A percentile compares a stretch with the other conserved stretches of the same genome.
phyloP scores from a whole-genome alignment of 2,797 vertebrate species.

The Pteronotus mesoamericanus region DNA sequence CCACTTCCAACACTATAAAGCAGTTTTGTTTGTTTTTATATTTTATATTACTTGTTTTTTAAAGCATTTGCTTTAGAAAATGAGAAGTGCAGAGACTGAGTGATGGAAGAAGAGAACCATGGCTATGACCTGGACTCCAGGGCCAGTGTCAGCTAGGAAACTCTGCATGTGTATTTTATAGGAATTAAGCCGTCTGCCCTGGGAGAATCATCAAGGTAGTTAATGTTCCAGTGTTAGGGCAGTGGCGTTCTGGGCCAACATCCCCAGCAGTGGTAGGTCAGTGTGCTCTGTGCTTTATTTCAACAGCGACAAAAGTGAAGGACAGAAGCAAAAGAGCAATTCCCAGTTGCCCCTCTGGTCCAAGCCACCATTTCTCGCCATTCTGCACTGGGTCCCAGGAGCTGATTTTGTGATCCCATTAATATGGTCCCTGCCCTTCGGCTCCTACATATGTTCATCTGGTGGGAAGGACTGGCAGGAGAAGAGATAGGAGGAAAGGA shows the following conservation, averaged over 20 bases:
- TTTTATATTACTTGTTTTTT: neutral
- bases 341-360: fast-evolving
- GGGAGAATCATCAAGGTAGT: fast-evolving
- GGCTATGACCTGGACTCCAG: neutral
- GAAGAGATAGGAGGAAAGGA: neutral
- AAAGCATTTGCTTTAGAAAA: neutral
- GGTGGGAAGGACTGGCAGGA: neutral
- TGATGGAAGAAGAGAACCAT: neutral
- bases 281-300: neutral
- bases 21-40: too few relatives aligned
- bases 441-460: fast-evolving
- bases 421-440: neutral
- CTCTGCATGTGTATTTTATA: neutral
- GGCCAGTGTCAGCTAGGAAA: neutral
- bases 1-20: fast-evolving
- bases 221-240: fast-evolving
- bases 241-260: neutral
- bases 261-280: fast-evolving
- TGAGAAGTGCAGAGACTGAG: neutral
- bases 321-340: neutral
- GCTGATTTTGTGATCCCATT: fast-evolving
- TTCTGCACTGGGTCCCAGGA: neutral
- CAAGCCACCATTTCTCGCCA: fast-evolving
- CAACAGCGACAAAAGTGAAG: neutral
- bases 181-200: too few relatives aligned